Evolutionary conservation across 2,888 invertebrate species (phyloP).

Genomic region (Synergus gifuensis): DNA sequence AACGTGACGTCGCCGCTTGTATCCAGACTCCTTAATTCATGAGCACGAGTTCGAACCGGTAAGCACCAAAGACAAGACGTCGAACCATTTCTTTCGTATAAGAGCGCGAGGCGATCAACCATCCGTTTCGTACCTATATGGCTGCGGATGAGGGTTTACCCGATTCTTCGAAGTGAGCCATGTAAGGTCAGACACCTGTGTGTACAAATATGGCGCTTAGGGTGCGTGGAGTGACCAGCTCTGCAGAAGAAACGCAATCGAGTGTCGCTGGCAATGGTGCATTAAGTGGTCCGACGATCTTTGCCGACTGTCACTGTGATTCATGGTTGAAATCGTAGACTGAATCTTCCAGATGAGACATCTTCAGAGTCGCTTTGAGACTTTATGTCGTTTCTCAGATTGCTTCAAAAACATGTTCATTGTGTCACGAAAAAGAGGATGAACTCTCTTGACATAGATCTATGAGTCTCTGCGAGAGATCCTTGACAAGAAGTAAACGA

Average conservation of each 20-base stretch:
- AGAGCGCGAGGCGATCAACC: constrained; percentile 46
- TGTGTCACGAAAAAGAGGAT: constrained; percentile 42
- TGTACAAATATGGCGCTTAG: constrained; percentile 63
- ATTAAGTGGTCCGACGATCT: constrained; percentile 39
- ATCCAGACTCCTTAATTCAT: constrained; percentile 72
- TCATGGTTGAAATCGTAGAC: constrained; percentile 21
- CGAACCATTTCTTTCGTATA: constrained; percentile 58
- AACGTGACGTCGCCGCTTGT: constrained; percentile 67
- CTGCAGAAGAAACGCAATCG: constrained; percentile 31
- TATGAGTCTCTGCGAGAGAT: constrained; percentile 20
- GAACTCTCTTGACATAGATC: constrained; percentile 38
- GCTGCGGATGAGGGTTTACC: constrained; percentile 60
- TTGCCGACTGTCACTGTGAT: constrained; percentile 39
- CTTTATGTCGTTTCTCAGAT: constrained; percentile 39
- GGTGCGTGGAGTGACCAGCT: constrained; percentile 23
- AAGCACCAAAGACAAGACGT: constrained; percentile 45
- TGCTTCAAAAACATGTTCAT: constrained; percentile 42
- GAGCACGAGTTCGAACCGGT: constrained; percentile 58
- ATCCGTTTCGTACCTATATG: constrained; percentile 63
- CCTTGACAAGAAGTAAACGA: constrained; percentile 27
- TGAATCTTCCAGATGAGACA: constrained; percentile 24
- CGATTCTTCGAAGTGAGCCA: constrained; percentile 66
- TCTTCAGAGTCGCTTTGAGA: constrained; percentile 34
- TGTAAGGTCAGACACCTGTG: constrained; percentile 71
- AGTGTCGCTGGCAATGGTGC: constrained; percentile 43